phyloP scores from a whole-genome alignment of 2,888 invertebrate genomes.

The Andricus curvator region DNA sequence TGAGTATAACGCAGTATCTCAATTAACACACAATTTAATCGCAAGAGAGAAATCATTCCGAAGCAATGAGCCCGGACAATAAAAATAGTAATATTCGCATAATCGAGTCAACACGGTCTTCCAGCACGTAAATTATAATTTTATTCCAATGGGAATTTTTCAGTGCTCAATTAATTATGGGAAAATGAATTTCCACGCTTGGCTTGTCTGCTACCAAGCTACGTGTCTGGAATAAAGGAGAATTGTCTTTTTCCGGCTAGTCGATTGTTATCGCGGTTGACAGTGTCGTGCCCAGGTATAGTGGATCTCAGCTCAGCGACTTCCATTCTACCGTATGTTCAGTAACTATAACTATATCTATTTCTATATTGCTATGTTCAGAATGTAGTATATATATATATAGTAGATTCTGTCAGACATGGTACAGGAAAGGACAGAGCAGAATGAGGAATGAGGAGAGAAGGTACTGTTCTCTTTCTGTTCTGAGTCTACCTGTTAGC shows the following conservation, averaged over 20 bases:
- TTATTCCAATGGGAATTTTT: background rate
- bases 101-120: background rate
- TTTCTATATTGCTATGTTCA: constrained; percentile 21
- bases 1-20: too few species aligned
- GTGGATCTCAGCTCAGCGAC: constrained; percentile 22
- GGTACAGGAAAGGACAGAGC: background rate
- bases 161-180: constrained; percentile 19
- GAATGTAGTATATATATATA: background rate
- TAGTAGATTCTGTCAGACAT: background rate
- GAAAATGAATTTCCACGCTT: constrained; percentile 30
- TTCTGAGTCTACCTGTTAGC: constrained; percentile 25
- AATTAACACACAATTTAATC: background rate
- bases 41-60: background rate
- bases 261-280: constrained; percentile 37
- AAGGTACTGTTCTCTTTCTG: constrained; percentile 2
- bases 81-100: background rate
- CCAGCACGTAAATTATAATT: background rate
- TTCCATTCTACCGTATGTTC: background rate
- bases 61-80: background rate
- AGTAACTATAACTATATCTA: constrained; percentile 26
- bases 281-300: constrained; percentile 37
- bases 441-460: background rate
- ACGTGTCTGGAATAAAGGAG: constrained; percentile 32
- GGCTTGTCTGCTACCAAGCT: background rate
- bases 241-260: constrained; percentile 5